These are phyloP conservation scores for Microtus oregoni DNA, from an alignment of 2,113 vertebrate genomes.

Conservation along the genomic window DNA sequence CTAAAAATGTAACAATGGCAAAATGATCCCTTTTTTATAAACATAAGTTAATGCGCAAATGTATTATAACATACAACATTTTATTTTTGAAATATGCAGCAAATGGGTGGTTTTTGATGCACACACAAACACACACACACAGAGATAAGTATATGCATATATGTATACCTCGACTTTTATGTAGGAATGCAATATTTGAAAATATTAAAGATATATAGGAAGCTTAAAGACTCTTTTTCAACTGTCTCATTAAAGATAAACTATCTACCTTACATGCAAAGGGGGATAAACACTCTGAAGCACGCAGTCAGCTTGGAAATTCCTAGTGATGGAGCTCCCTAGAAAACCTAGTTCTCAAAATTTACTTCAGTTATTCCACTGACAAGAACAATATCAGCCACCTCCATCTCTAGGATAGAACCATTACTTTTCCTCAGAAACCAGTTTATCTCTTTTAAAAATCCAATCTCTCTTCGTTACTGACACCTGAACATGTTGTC, in stretches of 20 bases:
- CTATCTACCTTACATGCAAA: not conserved
- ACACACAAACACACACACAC: no score
- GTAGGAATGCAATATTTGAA: not conserved
- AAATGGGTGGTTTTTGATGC: not conserved
- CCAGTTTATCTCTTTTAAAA: conserved; percentile 61
- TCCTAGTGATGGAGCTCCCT: not conserved
- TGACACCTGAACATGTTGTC: conserved; percentile 65
- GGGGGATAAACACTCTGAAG: not conserved
- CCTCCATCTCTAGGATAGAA: conserved; percentile 32
- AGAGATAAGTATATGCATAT: not conserved
- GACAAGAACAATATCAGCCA: conserved; percentile 65
- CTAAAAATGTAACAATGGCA: not conserved
- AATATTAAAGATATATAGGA: not conserved
- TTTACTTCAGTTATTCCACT: conserved; percentile 55
- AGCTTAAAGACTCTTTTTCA: not conserved
- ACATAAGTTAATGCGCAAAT: not conserved
- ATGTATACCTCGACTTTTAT: not conserved
- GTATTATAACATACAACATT: not conserved
- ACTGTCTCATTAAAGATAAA: not conserved
- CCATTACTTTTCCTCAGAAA: conserved; percentile 62
- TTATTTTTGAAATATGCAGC: not conserved
- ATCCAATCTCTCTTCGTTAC: conserved; percentile 73
- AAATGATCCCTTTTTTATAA: not conserved
- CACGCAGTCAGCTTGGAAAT: not conserved
- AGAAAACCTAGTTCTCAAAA: conserved; percentile 7